Conservation (phyloP, 2,113 vertebrate species). For the Myotis lucifugus region DNA sequence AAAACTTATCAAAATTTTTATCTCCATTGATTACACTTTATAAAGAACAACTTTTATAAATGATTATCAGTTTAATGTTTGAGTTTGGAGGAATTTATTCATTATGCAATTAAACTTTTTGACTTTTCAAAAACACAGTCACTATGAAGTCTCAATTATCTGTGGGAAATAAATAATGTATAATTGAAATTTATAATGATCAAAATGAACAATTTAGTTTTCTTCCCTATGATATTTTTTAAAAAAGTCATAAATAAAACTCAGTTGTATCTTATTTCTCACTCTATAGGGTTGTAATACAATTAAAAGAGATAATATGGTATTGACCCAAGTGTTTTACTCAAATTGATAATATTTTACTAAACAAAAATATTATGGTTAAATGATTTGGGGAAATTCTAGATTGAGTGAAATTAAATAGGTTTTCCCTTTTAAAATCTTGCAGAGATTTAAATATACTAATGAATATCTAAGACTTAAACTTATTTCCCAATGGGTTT, state of each 20-base stretch:
- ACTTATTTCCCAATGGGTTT: neutral
- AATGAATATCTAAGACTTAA: constrained; percentile 1
- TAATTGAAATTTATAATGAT: constrained; percentile 10
- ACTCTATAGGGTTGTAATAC: neutral
- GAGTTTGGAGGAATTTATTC: constrained; percentile 1
- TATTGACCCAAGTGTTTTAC: neutral
- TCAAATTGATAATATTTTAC: neutral
- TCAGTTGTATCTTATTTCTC: neutral
- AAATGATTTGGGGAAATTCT: constrained; percentile 2
- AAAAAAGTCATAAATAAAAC: neutral
- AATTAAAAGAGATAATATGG: constrained; percentile 8
- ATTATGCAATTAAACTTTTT: constrained; percentile 30
- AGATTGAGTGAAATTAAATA: constrained; percentile 16
- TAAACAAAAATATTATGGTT: neutral
- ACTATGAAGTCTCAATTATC: constrained; percentile 18
- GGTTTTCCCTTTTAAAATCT: neutral
- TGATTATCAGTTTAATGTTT: neutral
- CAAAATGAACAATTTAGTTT: neutral
- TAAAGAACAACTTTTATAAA: constrained; percentile 20
- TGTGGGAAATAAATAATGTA: neutral
- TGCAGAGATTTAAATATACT: neutral
- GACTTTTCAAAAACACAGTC: neutral
- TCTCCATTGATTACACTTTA: neutral
- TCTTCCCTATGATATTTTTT: neutral
- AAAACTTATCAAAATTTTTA: neutral